These are phyloP conservation scores for Theocolax elegans DNA, from an alignment of 1,140 invertebrate species.

Conservation along the genomic window DNA sequence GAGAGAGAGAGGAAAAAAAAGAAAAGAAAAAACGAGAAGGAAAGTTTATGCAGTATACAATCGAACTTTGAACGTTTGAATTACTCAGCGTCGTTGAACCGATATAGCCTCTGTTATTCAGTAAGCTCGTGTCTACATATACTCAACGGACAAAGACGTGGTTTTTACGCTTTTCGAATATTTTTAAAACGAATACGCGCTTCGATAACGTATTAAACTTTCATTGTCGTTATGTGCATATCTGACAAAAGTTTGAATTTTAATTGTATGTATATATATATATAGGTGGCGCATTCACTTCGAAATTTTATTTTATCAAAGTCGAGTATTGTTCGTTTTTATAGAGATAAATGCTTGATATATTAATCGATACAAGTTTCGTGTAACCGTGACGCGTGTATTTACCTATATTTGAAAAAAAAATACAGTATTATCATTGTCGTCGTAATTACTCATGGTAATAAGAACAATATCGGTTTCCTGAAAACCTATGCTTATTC, in stretches of 20 bases:
- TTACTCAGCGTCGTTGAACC: constrained; percentile 21
- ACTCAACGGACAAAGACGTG: constrained; percentile 4
- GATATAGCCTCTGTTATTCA: constrained; percentile 30
- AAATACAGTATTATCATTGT: background rate
- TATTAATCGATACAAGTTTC: constrained; percentile 4
- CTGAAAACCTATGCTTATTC: background rate
- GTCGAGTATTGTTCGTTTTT: background rate
- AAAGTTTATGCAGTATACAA: constrained; percentile 8
- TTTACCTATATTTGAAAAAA: constrained; percentile 1
- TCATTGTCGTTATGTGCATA: background rate
- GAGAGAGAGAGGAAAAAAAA: too few relatives aligned
- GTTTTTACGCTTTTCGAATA: background rate
- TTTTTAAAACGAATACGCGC: background rate
- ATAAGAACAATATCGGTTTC: constrained; percentile 17
- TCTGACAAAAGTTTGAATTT: background rate
- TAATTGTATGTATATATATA: background rate
- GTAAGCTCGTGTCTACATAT: background rate
- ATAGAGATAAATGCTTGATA: background rate
- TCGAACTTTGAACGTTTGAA: constrained; percentile 33
- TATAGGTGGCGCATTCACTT: too few relatives aligned
- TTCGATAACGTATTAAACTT: background rate
- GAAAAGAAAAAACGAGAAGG: too few relatives aligned
- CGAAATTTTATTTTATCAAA: too few relatives aligned
- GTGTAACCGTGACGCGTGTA: constrained; percentile 12
- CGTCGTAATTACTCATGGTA: constrained; percentile 27